These are phyloP conservation scores for Lasioglossum leucozonium DNA, from an alignment of 2,888 invertebrate genomes.

Conservation along the genomic window DNA sequence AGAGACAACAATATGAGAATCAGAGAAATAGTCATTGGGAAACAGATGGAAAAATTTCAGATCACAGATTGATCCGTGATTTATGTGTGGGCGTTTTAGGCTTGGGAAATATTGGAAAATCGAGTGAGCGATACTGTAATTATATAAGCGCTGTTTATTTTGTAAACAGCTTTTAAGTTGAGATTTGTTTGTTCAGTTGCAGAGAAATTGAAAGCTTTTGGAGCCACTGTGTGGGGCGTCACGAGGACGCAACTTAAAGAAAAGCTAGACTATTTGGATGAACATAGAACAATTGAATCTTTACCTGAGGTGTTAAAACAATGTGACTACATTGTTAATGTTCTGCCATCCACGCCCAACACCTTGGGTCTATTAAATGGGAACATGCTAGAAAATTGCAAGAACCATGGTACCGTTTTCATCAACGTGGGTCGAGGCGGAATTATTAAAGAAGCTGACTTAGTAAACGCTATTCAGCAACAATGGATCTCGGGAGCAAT, in stretches of 20 bases:
- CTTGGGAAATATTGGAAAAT: slow-evolving; percentile 85
- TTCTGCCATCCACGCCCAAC: slow-evolving; percentile 85
- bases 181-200: slow-evolving; percentile 81
- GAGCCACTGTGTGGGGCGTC: slow-evolving; percentile 84
- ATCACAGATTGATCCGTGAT: slow-evolving; percentile 83
- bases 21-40: slow-evolving; percentile 81
- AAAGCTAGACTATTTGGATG: slow-evolving; percentile 62
- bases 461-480: slow-evolving; percentile 85
- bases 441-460: slow-evolving; percentile 85
- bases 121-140: slow-evolving; percentile 79
- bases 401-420: slow-evolving; percentile 84
- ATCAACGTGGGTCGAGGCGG: slow-evolving; percentile 87
- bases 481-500: slow-evolving; percentile 86
- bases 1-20: slow-evolving; percentile 80
- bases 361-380: slow-evolving; percentile 85
- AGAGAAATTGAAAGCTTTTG: slow-evolving; percentile 83
- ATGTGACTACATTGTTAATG: slow-evolving; percentile 86
- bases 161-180: background rate
- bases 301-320: slow-evolving; percentile 83
- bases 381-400: slow-evolving; percentile 84
- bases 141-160: background rate
- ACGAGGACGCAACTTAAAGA: slow-evolving; percentile 71
- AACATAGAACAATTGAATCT: slow-evolving; percentile 78
- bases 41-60: slow-evolving; percentile 78
- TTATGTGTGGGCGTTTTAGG: slow-evolving; percentile 86